A percentile compares a stretch with the other conserved stretches of the same genome.
Conservation (phyloP, 2,888 invertebrate genomes). For the Epsilonema sp. region DNA sequence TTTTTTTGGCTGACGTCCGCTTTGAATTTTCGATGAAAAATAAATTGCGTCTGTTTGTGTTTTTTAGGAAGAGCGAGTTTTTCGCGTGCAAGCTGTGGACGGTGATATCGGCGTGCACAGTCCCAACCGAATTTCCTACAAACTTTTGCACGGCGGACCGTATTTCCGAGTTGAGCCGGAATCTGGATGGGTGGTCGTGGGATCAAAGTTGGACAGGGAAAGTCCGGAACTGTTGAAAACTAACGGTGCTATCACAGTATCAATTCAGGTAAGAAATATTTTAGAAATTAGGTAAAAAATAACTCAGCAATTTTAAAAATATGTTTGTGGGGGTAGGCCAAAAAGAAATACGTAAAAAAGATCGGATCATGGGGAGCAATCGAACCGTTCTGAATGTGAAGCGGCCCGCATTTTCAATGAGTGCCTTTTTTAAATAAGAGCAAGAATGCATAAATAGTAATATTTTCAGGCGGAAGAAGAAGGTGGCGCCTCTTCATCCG, state of each 20-base stretch:
- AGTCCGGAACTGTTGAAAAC: constrained; percentile 44
- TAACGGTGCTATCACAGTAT: constrained; percentile 1
- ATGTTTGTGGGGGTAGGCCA: no score
- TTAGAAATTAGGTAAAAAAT: no score
- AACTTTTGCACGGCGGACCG: constrained; percentile 43
- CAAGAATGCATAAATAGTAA: constrained; percentile 2
- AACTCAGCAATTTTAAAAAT: no score
- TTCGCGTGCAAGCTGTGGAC: constrained; percentile 62
- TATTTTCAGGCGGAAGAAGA: constrained; percentile 27
- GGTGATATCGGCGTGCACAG: constrained; percentile 67
- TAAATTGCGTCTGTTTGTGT: no score
- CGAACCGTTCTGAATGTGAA: neutral
- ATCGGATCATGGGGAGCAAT: no score
- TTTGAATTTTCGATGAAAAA: no score
- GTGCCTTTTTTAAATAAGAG: no score
- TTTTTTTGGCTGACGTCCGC: no score
- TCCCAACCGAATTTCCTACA: constrained; percentile 55
- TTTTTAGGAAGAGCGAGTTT: no score
- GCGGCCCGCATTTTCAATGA: neutral
- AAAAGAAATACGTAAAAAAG: no score
- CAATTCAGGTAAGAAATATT: neutral
- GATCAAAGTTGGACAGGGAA: constrained; percentile 57
- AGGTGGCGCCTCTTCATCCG: constrained; percentile 24
- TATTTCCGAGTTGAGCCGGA: constrained; percentile 51
- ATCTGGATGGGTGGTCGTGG: constrained; percentile 57